Percentiles rank a stretch among this genome's conserved stretches.
Evolutionary conservation across 2,888 invertebrate genomes (phyloP).

Genomic region (Drosophila mimica): DNA sequence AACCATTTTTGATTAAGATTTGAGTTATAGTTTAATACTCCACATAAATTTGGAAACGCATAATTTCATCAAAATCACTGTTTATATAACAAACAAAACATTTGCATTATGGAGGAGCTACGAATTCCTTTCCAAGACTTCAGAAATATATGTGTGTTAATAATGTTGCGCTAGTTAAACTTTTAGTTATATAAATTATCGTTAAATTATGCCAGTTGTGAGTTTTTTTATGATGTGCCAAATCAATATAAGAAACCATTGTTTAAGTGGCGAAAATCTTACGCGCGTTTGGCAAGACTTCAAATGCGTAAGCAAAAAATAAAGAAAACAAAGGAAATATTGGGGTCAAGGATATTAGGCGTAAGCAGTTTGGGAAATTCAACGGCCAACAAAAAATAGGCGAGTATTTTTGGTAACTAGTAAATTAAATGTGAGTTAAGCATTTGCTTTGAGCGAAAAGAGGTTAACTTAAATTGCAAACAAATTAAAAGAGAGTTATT

Average conservation of each 20-base stretch:
- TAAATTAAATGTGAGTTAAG: conserved; percentile 62
- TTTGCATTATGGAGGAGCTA: background rate
- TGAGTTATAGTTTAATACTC: background rate
- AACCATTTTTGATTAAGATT: background rate
- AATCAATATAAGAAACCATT: conserved; percentile 48
- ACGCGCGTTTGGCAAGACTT: conserved; percentile 53
- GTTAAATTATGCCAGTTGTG: conserved; percentile 6
- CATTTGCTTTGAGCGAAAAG: conserved; percentile 41
- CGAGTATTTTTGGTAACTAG: conserved; percentile 56
- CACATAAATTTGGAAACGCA: background rate
- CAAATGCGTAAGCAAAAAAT: conserved; percentile 59
- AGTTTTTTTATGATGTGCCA: conserved; percentile 6
- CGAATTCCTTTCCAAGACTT: background rate
- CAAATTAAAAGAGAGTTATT: conserved; percentile 50
- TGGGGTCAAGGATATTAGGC: conserved; percentile 63
- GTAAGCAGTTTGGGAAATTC: conserved; percentile 34
- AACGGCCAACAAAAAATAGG: conserved; percentile 27
- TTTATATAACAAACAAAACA: background rate
- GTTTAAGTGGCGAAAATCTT: conserved; percentile 42
- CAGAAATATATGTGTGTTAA: background rate
- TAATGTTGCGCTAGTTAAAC: conserved; percentile 8
- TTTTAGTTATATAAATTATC: background rate
- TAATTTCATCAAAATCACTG: background rate
- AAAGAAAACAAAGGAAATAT: conserved; percentile 27
- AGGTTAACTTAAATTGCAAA: conserved; percentile 61